Evolutionary conservation across 1,140 invertebrate species (phyloP).

Genomic region (Pachypeltis micranthus): DNA sequence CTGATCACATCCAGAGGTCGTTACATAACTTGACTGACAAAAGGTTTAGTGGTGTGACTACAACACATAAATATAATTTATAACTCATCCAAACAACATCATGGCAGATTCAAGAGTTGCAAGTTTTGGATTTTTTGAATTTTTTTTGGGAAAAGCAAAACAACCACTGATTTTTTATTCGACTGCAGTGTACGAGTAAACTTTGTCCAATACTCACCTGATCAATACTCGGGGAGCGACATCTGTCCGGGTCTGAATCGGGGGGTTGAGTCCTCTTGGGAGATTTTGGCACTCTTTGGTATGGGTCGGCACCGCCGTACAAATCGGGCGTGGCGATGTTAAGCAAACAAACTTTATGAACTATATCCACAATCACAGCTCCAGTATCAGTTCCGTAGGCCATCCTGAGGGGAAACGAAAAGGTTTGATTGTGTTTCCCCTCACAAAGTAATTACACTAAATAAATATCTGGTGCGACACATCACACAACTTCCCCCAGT

Average conservation of each 20-base stretch:
- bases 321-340: conserved; percentile 75
- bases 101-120: background rate
- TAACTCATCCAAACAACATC: too few species aligned
- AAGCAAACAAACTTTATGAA: conserved; percentile 79
- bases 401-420: conserved; percentile 61
- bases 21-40: too few species aligned
- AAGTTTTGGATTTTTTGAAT: background rate
- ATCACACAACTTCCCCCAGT: too few species aligned
- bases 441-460: too few species aligned
- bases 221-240: conserved; percentile 77
- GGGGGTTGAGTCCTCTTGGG: conserved; percentile 48
- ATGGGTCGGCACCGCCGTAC: conserved; percentile 78
- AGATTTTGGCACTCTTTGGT: conserved; percentile 70
- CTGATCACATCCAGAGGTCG: too few species aligned
- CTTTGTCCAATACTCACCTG: conserved; percentile 63
- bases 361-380: conserved; percentile 84
- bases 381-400: conserved; percentile 93
- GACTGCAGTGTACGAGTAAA: too few species aligned
- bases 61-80: too few species aligned
- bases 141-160: conserved; percentile 1
- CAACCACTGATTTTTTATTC: too few species aligned
- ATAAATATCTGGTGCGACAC: too few species aligned
- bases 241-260: conserved; percentile 43
- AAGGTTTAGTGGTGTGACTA: too few species aligned
- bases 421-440: too few species aligned